Evolutionary conservation across 2,888 invertebrate genomes (phyloP).

Genomic region (Lasioglossum oenotherae): DNA sequence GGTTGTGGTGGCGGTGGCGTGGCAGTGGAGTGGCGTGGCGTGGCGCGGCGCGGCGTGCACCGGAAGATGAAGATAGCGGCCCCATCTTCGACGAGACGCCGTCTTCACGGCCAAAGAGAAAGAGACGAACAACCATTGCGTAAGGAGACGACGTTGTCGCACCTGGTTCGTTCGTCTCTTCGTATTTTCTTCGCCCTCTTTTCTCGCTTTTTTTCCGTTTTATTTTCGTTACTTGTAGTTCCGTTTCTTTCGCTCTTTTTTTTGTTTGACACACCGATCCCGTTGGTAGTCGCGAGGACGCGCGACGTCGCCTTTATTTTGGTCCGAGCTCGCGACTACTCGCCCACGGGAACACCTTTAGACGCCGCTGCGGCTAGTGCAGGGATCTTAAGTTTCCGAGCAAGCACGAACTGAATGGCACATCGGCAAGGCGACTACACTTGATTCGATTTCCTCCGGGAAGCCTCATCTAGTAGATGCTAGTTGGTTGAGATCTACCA

Average conservation of each 20-base stretch:
- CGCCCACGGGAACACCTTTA: slow-evolving; percentile 28
- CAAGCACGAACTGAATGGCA: not conserved
- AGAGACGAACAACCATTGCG: slow-evolving; percentile 25
- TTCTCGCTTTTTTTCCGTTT: not conserved
- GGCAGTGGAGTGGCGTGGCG: slow-evolving; percentile 27
- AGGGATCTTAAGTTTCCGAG: not conserved
- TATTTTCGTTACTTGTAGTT: slow-evolving; percentile 10
- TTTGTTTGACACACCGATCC: slow-evolving; percentile 8
- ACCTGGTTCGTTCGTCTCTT: slow-evolving; percentile 22
- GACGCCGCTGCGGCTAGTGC: not conserved
- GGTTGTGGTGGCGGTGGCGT: not conserved
- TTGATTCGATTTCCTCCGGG: not conserved
- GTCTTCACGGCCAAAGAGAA: slow-evolving; percentile 26
- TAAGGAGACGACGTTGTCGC: slow-evolving; percentile 38
- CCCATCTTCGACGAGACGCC: slow-evolving; percentile 57
- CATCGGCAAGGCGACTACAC: not conserved
- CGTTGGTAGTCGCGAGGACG: slow-evolving; percentile 32
- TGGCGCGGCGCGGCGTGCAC: slow-evolving; percentile 23
- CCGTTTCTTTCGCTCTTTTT: not conserved
- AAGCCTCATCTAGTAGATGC: not conserved
- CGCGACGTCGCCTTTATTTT: slow-evolving; percentile 54
- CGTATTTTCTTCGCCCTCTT: not conserved
- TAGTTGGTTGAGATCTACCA: too few relatives aligned
- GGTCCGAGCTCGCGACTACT: slow-evolving; percentile 32
- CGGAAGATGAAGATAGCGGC: slow-evolving; percentile 63